Evolutionary conservation across 1,140 invertebrate species (phyloP).

Genomic region (Scaptomyza montana): DNA sequence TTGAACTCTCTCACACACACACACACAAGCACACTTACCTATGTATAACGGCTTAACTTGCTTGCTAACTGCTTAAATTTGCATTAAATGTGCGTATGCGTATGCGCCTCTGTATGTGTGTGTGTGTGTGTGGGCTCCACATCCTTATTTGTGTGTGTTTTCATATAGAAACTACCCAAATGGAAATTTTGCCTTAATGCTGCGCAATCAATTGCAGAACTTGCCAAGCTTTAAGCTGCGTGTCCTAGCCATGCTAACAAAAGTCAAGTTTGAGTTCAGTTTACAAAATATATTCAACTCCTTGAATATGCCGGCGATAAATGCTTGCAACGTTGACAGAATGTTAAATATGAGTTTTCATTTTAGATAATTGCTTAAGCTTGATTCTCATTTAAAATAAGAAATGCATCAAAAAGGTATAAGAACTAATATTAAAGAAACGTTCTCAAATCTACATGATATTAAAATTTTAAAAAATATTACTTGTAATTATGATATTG

Average conservation of each 20-base stretch:
- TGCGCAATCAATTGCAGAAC: conserved; percentile 58
- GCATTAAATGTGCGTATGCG: conserved; percentile 79
- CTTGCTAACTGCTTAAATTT: conserved; percentile 81
- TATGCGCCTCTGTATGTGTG: conserved; percentile 14
- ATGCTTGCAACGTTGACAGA: neutral
- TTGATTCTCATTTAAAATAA: no score
- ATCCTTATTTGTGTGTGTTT: conserved; percentile 21
- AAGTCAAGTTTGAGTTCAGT: conserved; percentile 1
- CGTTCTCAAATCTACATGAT: no score
- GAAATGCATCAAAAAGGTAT: no score
- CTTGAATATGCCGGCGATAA: no score
- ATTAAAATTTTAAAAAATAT: no score
- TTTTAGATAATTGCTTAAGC: no score
- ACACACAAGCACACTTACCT: conserved; percentile 33
- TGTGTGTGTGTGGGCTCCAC: conserved; percentile 28
- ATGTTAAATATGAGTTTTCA: no score
- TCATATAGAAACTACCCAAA: conserved; percentile 57
- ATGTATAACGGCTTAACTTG: conserved; percentile 74
- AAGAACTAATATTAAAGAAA: no score
- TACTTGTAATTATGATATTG: no score
- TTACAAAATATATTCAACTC: neutral
- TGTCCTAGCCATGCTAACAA: neutral
- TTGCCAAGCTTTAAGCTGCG: conserved; percentile 39
- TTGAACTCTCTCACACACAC: conserved; percentile 2
- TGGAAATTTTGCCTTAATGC: conserved; percentile 68